Conservation (phyloP, 2,888 invertebrate species). For the Chrysodeixis includens region DNA sequence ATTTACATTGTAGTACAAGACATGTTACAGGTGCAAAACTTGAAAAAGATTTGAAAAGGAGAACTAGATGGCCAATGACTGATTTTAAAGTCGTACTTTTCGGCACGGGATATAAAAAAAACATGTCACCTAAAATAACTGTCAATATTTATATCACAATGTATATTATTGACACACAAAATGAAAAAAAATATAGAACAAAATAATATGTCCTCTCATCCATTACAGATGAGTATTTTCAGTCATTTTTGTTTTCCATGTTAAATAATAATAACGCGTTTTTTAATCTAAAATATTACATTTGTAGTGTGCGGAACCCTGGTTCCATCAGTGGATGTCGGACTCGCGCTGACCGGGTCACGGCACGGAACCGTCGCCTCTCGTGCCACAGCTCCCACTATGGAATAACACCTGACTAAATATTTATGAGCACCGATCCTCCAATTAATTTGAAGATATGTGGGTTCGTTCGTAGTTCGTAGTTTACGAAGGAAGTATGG, state of each 20-base stretch:
- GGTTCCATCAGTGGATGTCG: conserved; percentile 62
- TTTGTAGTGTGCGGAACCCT: conserved; percentile 41
- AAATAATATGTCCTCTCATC: no score
- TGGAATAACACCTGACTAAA: conserved; percentile 55
- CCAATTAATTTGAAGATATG: conserved; percentile 53
- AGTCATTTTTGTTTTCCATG: no score
- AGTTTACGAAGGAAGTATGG: conserved; percentile 22
- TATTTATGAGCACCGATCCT: conserved; percentile 52
- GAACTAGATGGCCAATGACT: no score
- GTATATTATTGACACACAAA: no score
- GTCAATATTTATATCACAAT: no score
- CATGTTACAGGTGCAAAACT: no score
- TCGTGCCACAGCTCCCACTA: conserved; percentile 47
- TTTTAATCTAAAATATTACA: neutral
- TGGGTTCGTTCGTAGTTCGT: conserved; percentile 34
- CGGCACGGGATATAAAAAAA: no score
- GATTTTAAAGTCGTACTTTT: no score
- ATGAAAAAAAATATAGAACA: no score
- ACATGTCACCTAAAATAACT: no score
- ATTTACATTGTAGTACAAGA: neutral
- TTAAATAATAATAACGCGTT: no score
- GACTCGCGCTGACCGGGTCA: conserved; percentile 80
- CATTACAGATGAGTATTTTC: no score
- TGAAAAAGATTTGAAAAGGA: neutral
- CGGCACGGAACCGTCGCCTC: conserved; percentile 73